phyloP scores from a whole-genome alignment of 2,888 invertebrate species.

The Campoplex capitator region DNA sequence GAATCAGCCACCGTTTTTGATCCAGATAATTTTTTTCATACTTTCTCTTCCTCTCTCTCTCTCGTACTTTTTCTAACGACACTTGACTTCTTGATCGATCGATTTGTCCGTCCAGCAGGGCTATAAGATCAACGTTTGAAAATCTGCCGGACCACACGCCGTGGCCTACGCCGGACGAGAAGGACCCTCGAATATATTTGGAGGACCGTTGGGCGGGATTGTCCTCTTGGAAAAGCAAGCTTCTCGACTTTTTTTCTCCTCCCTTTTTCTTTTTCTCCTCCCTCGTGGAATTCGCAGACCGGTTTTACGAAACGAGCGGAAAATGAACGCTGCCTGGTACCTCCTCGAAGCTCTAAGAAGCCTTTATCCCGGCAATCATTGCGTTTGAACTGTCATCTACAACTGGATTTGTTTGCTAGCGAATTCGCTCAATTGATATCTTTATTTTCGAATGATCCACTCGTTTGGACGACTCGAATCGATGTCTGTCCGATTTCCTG shows the following conservation, averaged over 20 bases:
- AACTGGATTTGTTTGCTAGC: background rate
- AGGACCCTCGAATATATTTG: slow-evolving; percentile 39
- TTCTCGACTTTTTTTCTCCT: slow-evolving; percentile 10
- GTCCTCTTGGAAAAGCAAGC: slow-evolving; percentile 38
- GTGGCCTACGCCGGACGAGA: background rate
- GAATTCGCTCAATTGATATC: background rate
- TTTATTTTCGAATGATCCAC: background rate
- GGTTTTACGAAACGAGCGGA: slow-evolving; percentile 63
- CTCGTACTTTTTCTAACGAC: background rate
- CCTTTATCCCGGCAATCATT: slow-evolving; percentile 62
- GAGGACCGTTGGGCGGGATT: slow-evolving; percentile 61
- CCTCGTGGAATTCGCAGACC: slow-evolving; percentile 28
- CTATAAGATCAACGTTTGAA: slow-evolving; percentile 31
- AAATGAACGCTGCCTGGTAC: slow-evolving; percentile 50
- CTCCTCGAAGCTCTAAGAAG: background rate
- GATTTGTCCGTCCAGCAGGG: slow-evolving; percentile 33
- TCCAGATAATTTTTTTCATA: slow-evolving; percentile 2
- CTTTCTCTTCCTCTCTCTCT: slow-evolving; percentile 18
- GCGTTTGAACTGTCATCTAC: slow-evolving; percentile 11
- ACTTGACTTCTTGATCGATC: slow-evolving; percentile 29
- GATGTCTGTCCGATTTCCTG: background rate
- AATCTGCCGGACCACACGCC: slow-evolving; percentile 65
- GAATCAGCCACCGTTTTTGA: slow-evolving; percentile 14
- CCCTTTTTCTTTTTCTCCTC: slow-evolving; percentile 12
- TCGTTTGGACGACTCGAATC: background rate